Base-by-base conservation (phyloP, 2,113 vertebrate species). In the Austrofundulus limnaeus region DNA sequence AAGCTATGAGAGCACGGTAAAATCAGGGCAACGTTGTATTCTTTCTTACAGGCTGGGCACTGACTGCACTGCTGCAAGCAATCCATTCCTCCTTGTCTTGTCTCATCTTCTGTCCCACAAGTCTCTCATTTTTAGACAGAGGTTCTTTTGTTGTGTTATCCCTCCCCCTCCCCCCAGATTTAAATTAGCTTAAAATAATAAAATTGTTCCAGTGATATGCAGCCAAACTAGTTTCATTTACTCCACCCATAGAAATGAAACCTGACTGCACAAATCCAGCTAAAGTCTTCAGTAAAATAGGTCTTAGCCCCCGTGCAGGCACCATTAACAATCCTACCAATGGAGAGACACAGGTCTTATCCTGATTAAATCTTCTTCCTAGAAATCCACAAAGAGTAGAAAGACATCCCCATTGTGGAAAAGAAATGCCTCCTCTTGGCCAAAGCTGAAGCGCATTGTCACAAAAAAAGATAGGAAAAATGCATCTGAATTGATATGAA, bases 1-100 rank as follows among this genome's bases (percentile, higher is more conserved):
- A 91, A 69, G 21, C 74, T 74, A 64, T 91, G 90, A 39, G 89
- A 90, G 66, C 89, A 92, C 3, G 92, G 90, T 48, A 92, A 75
- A 58, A 92, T 84, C 68, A 89, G 68, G 20, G 72, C 62, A 0
- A 63, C n/a, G 11, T 82, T 80, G 25, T 52, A 72, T 1, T 10
- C 60, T 14, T 38, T 61, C 9, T 61, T 62, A 58, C 91, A 92
- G 17, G 78, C 72, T 2, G 80, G 83, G 58, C 92, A 92, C 14
- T 5, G 0, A 31, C 81, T 80, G 2, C 64, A 47, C 15, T 62
- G 52, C 41, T 66, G 47, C 55, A 66, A 46, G 24, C n/a, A 66
- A 4, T 66, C 59, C 11, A 9, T 42, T n/a, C 43, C 50, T 23
- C 6, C 58, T 70, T 16, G 66, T 62, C 49, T 78, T 47, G 1